Base-by-base conservation (phyloP, 1,140 invertebrate genomes). In the Drosophila pseudoobscura region DNA sequence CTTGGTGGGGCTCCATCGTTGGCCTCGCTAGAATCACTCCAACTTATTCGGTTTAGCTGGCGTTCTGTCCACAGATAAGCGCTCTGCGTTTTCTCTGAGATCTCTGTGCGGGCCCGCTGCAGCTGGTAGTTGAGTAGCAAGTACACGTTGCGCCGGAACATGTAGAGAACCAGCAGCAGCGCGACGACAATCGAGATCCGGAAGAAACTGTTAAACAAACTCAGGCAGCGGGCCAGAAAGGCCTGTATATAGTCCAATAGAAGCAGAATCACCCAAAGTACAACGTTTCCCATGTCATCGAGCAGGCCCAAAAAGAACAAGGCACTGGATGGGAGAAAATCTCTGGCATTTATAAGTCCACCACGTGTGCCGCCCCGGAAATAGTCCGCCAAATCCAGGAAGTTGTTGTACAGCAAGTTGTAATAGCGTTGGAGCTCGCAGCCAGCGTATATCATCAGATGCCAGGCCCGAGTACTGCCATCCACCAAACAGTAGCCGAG, bases 401-500 rank as follows among this genome's bases (percentile, higher is more conserved):
- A 31, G 13, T 52, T 35, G 13, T 47, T 8, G n/a, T 43, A 22
- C 8, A 80, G n/a, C 5, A 59, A 49, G 17, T 13, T 7, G 17
- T 56, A 68, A 6, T 43, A 29, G 0, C 41, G 8, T 1, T 41
- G 17, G 15, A 60, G 17, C 3, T 68, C 58, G 8, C 13, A 13
- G 7, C 17, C 43, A 7, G 51, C 15, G 9, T 8, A 15, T 8
- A 13, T 53, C 3, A 71, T 22, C 0, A 47, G 8, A 4, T 39
- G 41, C 82, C 78, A 85, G 7, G 39, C 49, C n/a, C n/a, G 8
- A 0, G 7, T 20, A 35, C 57, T 51, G 13, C 51, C 47, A 49
- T 75, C 20, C 20, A 85, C 74, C 11, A 85, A 53, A 5, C 74
- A 75, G 31, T 66, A 87, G 0, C 82, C 82, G 7, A 87, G 43